Percentiles rank a stretch among this genome's conserved stretches.
Conservation (phyloP, 2,888 invertebrate genomes). For the Agriopis marginaria region DNA sequence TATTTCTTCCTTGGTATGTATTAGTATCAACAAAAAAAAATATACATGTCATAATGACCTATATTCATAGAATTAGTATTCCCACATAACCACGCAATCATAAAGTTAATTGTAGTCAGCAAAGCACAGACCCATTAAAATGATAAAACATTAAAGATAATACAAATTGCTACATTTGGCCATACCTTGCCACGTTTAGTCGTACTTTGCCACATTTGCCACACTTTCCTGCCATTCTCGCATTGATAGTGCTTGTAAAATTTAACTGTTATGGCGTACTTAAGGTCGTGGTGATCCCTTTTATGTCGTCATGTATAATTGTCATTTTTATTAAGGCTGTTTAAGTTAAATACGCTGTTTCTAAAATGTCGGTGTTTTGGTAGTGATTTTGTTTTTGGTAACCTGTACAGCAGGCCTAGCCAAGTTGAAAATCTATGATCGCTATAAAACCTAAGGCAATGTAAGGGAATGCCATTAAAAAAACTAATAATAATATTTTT, state of each 20-base stretch:
- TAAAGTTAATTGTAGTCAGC: conserved; percentile 43
- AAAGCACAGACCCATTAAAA: conserved; percentile 55
- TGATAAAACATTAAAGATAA: conserved; percentile 60
- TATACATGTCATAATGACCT: neutral
- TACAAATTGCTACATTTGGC: conserved; percentile 57
- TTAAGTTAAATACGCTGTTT: neutral
- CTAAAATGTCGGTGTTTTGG: neutral
- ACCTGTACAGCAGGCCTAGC: neutral
- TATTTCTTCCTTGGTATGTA: too few relatives aligned
- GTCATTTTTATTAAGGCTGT: conserved; percentile 20
- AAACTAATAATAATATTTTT: too few relatives aligned
- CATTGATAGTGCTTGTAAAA: conserved; percentile 40
- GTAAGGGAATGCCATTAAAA: too few relatives aligned
- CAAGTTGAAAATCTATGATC: too few relatives aligned
- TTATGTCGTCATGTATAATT: conserved; percentile 23
- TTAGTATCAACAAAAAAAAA: too few relatives aligned
- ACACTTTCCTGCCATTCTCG: conserved; percentile 26
- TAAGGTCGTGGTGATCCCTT: conserved; percentile 42
- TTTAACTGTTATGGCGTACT: conserved; percentile 48
- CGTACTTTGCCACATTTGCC: conserved; percentile 41
- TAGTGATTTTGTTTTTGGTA: neutral
- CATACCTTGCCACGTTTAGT: conserved; percentile 42
- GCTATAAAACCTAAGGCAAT: too few relatives aligned
- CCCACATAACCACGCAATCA: conserved; percentile 29
- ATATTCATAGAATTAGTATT: conserved; percentile 38